Evolutionary conservation across 2,797 vertebrate genomes (phyloP).

Genomic region (Sylvia borin): DNA sequence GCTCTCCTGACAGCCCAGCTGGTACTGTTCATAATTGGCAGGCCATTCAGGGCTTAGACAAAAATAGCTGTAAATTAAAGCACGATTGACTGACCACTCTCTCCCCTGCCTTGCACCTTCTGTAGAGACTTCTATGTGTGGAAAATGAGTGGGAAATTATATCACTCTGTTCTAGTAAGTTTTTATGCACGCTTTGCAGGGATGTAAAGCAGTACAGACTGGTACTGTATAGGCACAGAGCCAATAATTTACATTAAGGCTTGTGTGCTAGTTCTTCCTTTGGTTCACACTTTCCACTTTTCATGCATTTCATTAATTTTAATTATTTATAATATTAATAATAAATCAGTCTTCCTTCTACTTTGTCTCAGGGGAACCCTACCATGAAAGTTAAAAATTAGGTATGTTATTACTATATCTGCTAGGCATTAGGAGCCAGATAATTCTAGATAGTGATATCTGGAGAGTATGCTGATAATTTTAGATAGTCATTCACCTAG

Average conservation of each 20-base stretch:
- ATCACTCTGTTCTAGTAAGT: background rate
- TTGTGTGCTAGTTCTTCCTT: background rate
- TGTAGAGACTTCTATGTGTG: constrained; percentile 49
- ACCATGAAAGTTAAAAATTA: constrained; percentile 25
- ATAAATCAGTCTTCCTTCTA: constrained; percentile 11
- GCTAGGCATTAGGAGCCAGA: background rate
- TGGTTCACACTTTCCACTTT: background rate
- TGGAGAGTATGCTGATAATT: constrained; percentile 33
- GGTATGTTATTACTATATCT: constrained; percentile 14
- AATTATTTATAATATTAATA: constrained; percentile 57
- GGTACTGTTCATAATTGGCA: constrained; percentile 61
- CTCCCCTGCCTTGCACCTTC: constrained; percentile 68
- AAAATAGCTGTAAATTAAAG: constrained; percentile 68
- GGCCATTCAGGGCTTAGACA: constrained; percentile 50
- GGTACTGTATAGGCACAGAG: background rate
- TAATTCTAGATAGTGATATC: constrained; percentile 30
- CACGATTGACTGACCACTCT: constrained; percentile 62
- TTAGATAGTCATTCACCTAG: constrained; percentile 20
- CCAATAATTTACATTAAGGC: background rate
- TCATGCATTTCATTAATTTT: constrained; percentile 21
- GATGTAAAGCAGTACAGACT: background rate
- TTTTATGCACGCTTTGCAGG: background rate
- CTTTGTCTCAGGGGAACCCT: background rate
- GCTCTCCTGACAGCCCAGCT: constrained; percentile 59
- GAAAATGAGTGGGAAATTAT: constrained; percentile 17